These are phyloP conservation scores for Rotaria macrura DNA, from an alignment of 2,888 invertebrate species.

Conservation along the genomic window DNA sequence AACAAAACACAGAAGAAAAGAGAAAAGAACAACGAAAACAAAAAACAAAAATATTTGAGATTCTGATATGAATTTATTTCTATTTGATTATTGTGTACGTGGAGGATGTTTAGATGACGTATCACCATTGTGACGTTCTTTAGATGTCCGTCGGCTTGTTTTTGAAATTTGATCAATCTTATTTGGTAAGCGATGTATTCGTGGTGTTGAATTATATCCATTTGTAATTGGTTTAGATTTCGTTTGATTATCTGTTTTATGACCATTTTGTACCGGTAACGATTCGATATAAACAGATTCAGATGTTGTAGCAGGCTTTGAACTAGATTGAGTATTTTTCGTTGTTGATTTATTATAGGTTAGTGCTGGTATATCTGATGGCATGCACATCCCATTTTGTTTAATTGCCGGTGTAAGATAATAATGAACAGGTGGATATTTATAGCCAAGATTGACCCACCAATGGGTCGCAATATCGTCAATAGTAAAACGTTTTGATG, in stretches of 20 bases:
- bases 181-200: neutral
- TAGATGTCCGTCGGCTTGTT: neutral
- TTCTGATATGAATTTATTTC: neutral
- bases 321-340: neutral
- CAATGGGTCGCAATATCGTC: constrained; percentile 85
- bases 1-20: neutral
- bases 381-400: neutral
- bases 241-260: neutral
- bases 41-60: neutral
- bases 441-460: constrained; percentile 70
- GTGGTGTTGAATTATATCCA: neutral
- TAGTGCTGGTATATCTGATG: neutral
- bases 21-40: no score
- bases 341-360: neutral
- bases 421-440: constrained; percentile 33
- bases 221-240: neutral
- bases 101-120: neutral
- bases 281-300: neutral
- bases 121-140: neutral
- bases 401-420: constrained; percentile 10
- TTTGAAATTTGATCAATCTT: neutral
- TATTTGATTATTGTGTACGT: neutral
- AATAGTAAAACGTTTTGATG: constrained; percentile 75
- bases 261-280: neutral
- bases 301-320: neutral